These are phyloP conservation scores for Gopherus flavomarginatus DNA, from an alignment of 2,113 vertebrate species.

Conservation along the genomic window DNA sequence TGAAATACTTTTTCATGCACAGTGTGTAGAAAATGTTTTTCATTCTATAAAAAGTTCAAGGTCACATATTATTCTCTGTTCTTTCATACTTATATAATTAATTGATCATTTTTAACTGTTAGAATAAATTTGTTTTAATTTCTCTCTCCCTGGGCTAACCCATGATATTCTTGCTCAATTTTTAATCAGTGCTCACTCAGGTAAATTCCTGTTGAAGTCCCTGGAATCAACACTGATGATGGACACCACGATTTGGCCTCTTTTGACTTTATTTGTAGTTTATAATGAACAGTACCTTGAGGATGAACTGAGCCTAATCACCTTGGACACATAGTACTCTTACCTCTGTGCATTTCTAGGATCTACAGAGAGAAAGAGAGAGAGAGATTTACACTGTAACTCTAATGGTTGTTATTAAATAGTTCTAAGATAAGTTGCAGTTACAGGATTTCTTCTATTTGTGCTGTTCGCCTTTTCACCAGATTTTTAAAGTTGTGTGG, in stretches of 20 bases:
- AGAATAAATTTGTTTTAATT: background rate
- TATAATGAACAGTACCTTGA: background rate
- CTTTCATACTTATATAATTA: background rate
- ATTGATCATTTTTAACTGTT: background rate
- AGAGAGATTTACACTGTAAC: background rate
- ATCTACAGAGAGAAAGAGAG: background rate
- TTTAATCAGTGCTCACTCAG: background rate
- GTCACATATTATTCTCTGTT: background rate
- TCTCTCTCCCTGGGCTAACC: background rate
- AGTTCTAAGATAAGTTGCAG: background rate
- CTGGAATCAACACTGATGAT: background rate
- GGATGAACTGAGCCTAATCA: background rate
- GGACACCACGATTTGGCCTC: background rate
- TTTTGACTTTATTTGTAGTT: background rate
- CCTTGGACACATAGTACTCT: background rate
- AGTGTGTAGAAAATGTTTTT: rapidly evolving
- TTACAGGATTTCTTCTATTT: background rate
- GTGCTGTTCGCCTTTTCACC: background rate
- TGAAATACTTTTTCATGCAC: background rate
- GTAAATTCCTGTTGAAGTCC: background rate
- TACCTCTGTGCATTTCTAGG: background rate
- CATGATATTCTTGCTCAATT: background rate
- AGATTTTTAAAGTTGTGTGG: background rate
- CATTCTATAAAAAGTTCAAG: background rate
- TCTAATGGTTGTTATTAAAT: background rate